phyloP scores from a whole-genome alignment of 2,113 vertebrate genomes.

The Theristicus caerulescens region DNA sequence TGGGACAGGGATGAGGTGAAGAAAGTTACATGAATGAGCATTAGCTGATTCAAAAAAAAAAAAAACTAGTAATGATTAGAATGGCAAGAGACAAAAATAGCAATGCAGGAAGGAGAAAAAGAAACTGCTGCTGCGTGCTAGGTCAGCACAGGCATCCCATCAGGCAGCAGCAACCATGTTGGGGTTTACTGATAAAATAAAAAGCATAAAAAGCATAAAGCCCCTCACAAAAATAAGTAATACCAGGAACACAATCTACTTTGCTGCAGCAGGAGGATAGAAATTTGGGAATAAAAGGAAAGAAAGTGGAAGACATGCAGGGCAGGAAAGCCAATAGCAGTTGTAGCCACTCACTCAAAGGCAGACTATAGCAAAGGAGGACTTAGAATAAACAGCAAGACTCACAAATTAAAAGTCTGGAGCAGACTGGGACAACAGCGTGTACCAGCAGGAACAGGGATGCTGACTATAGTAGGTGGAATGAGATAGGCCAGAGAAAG shows the following conservation, averaged over 20 bases:
- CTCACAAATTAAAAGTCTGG: neutral
- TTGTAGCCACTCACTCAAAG: neutral
- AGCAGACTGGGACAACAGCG: slow-evolving; percentile 54
- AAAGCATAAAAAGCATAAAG: neutral
- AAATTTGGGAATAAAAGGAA: neutral
- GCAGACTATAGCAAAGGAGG: neutral
- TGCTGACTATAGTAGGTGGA: neutral
- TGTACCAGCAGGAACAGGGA: slow-evolving; percentile 34
- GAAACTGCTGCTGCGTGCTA: neutral
- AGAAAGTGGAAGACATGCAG: neutral
- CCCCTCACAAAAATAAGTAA: neutral
- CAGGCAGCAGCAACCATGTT: neutral
- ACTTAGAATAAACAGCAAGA: neutral
- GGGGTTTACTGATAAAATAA: neutral
- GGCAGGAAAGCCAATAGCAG: neutral
- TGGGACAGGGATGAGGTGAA: neutral
- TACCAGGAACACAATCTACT: neutral
- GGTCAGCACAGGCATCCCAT: neutral
- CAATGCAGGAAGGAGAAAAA: neutral
- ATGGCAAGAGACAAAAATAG: neutral
- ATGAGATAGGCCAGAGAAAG: neutral
- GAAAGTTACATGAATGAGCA: neutral
- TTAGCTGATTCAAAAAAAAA: neutral
- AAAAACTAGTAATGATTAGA: neutral
- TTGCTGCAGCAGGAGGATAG: neutral